Conservation (phyloP, 2,113 vertebrate species). For the Sylvia atricapilla region DNA sequence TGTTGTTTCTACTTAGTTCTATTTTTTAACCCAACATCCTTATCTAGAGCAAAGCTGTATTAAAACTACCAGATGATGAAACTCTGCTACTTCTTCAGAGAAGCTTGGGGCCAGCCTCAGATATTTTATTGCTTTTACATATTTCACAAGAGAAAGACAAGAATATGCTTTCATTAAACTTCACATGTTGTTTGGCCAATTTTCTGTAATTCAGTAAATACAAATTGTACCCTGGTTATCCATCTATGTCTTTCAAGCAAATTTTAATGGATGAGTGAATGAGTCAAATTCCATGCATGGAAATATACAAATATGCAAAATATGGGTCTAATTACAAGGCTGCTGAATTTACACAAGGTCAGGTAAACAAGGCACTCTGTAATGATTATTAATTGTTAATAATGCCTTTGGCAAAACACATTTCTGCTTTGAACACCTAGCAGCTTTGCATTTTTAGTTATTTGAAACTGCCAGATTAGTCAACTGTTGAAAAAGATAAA, state of each 20-base stretch:
- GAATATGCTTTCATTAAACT: slow-evolving; percentile 76
- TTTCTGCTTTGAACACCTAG: slow-evolving; percentile 75
- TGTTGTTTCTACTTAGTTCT: not conserved
- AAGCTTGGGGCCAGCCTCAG: slow-evolving; percentile 65
- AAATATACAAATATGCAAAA: slow-evolving; percentile 84
- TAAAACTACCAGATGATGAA: slow-evolving; percentile 50
- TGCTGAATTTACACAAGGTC: slow-evolving; percentile 83
- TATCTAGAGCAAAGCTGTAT: slow-evolving; percentile 33
- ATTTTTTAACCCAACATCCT: slow-evolving; percentile 40
- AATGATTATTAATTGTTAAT: slow-evolving; percentile 91
- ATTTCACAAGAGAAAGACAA: slow-evolving; percentile 70
- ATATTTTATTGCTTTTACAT: slow-evolving; percentile 72
- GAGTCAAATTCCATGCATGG: slow-evolving; percentile 77
- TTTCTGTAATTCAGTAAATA: slow-evolving; percentile 85
- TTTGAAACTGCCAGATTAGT: slow-evolving; percentile 57
- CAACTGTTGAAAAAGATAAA: slow-evolving; percentile 40
- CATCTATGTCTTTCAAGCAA: slow-evolving; percentile 79
- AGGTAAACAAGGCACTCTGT: slow-evolving; percentile 85
- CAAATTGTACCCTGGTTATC: slow-evolving; percentile 83
- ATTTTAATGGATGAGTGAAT: slow-evolving; percentile 86
- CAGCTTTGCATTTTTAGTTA: slow-evolving; percentile 63
- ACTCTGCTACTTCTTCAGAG: slow-evolving; percentile 55
- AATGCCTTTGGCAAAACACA: slow-evolving; percentile 80
- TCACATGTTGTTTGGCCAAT: slow-evolving; percentile 76
- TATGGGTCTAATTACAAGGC: slow-evolving; percentile 84